Conservation (phyloP, 2,113 vertebrate species). For the human region GRCh38 chr12:17453501-17454000, state of each 20-base stretch:
- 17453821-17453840: conserved; percentile 65
- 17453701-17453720: conserved; percentile 33
- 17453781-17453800: conserved; percentile 44
- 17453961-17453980: conserved; percentile 1
- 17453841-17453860: conserved; percentile 44
- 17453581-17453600: not conserved
- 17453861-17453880: conserved; percentile 48
- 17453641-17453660: not conserved
- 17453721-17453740: conserved; percentile 62
- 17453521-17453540: not conserved
- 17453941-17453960: not conserved
- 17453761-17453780: conserved; percentile 39
- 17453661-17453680: conserved; percentile 16
- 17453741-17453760: conserved; percentile 48
- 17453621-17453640: conserved; percentile 24
- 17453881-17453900: conserved; percentile 58
- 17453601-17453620: conserved; percentile 18
- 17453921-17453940: conserved; percentile 19
- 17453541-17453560: not conserved
- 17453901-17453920: conserved; percentile 20
- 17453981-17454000: not conserved
- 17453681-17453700: conserved; percentile 53
- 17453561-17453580: not conserved
- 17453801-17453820: conserved; percentile 59
- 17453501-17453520: not conserved